Evolutionary conservation across 2,888 invertebrate species (phyloP).

Genomic region (Coelogynopora nodosa): DNA sequence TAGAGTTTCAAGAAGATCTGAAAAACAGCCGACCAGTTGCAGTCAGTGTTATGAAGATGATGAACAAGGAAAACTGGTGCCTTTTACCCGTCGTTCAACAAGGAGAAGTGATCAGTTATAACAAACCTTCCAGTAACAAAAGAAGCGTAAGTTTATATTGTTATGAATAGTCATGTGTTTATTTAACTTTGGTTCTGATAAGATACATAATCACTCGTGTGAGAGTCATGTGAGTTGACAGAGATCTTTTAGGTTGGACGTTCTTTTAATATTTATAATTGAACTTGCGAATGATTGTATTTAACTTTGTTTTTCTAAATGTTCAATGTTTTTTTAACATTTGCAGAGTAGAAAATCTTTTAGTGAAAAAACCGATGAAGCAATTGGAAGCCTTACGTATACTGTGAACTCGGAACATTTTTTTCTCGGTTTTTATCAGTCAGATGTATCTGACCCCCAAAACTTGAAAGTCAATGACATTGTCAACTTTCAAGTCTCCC

Average conservation of each 20-base stretch:
- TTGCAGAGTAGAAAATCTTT: neutral
- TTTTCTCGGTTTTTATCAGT: neutral
- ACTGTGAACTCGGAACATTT: neutral
- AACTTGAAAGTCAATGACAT: slow-evolving; percentile 9
- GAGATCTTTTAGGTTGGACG: no score
- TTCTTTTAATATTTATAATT: no score
- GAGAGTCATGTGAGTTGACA: no score
- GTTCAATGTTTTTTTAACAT: neutral
- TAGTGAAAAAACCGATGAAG: neutral
- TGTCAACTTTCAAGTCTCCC: slow-evolving; percentile 5
- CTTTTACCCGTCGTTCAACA: neutral
- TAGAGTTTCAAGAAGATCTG: slow-evolving; percentile 16
- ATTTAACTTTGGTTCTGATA: neutral
- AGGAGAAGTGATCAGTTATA: neutral
- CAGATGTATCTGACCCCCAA: neutral
- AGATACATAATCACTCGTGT: neutral
- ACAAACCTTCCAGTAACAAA: neutral
- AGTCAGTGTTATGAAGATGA: neutral
- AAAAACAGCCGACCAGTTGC: neutral
- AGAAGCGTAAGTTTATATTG: neutral
- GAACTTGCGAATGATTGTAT: no score
- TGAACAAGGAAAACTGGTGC: neutral
- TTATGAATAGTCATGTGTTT: no score
- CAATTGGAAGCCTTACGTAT: neutral
- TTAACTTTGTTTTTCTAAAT: neutral